These are phyloP conservation scores for Rissa tridactyla DNA, from an alignment of 2,113 vertebrate genomes.

Conservation along the genomic window DNA sequence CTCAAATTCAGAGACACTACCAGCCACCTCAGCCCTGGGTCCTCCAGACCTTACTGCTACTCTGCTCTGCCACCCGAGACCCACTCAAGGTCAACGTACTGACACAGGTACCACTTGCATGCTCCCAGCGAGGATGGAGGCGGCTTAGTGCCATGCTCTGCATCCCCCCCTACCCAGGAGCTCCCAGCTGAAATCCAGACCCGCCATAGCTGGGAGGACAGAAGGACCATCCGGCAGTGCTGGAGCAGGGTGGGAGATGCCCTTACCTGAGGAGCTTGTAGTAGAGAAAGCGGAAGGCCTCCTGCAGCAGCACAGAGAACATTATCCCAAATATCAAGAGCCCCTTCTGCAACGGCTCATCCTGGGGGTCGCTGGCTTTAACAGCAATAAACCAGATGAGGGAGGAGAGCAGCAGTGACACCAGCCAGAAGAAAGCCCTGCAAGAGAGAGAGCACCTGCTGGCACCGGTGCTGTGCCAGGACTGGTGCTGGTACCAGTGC, in stretches of 20 bases:
- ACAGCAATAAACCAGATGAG: constrained; percentile 79
- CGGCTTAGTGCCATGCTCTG: background rate
- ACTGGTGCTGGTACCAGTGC: background rate
- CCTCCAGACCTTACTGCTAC: background rate
- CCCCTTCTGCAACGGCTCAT: constrained; percentile 64
- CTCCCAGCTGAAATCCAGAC: background rate
- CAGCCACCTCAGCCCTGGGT: background rate
- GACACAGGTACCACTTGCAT: rapidly evolving
- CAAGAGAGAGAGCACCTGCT: background rate
- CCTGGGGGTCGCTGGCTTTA: constrained; percentile 62
- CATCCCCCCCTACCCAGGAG: background rate
- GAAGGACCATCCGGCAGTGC: rapidly evolving
- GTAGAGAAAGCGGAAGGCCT: constrained; percentile 78
- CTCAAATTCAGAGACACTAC: background rate
- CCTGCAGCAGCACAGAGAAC: constrained; percentile 79
- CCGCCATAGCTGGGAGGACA: rapidly evolving
- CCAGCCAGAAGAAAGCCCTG: constrained; percentile 82
- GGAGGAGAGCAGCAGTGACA: constrained; percentile 77
- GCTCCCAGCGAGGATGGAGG: background rate
- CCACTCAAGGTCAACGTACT: background rate
- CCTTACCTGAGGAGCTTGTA: constrained; percentile 78
- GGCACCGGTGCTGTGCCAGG: background rate
- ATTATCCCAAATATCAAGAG: constrained; percentile 78
- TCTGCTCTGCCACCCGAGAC: background rate
- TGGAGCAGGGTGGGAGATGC: background rate